Percentiles rank a stretch among this genome's conserved stretches.
These are phyloP conservation scores for Branchinecta lindahli DNA, from an alignment of 1,140 invertebrate species.

Conservation along the genomic window DNA sequence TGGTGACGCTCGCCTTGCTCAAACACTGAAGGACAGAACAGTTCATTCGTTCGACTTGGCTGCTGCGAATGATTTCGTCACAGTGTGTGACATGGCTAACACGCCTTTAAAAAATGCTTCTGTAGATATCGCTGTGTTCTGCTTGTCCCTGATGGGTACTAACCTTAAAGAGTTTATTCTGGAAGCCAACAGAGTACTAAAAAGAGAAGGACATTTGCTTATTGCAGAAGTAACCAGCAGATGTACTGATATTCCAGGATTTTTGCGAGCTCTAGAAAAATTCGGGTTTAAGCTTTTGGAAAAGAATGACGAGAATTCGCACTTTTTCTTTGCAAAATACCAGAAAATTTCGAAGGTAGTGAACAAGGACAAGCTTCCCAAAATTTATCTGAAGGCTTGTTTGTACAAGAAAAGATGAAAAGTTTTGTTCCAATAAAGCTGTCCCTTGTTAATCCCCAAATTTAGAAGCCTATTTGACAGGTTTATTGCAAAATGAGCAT, in stretches of 20 bases:
- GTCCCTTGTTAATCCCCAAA: too few relatives aligned
- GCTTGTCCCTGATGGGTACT: slow-evolving; percentile 90
- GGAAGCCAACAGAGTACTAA: slow-evolving; percentile 81
- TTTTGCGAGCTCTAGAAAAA: slow-evolving; percentile 45
- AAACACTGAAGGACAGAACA: slow-evolving; percentile 45
- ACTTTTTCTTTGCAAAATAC: slow-evolving; percentile 70
- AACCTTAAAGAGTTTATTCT: slow-evolving; percentile 73
- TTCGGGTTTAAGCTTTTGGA: slow-evolving; percentile 55
- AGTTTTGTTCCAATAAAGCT: too few relatives aligned
- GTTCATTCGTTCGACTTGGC: slow-evolving; percentile 91
- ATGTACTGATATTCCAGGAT: slow-evolving; percentile 51
- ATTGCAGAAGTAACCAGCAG: slow-evolving; percentile 76
- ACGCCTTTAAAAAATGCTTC: slow-evolving; percentile 52
- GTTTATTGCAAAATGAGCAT: too few relatives aligned
- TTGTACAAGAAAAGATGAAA: slow-evolving; percentile 71
- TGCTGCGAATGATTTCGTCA: slow-evolving; percentile 55
- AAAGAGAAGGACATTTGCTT: slow-evolving; percentile 63
- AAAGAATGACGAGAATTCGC: slow-evolving; percentile 50
- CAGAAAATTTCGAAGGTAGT: slow-evolving; percentile 47
- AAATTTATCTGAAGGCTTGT: slow-evolving; percentile 57
- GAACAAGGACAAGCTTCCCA: slow-evolving; percentile 38
- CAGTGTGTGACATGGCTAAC: slow-evolving; percentile 75
- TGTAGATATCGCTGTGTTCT: slow-evolving; percentile 80
- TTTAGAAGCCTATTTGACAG: too few relatives aligned
- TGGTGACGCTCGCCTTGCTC: slow-evolving; percentile 71